Percentiles rank a stretch among this genome's conserved stretches.
These are phyloP conservation scores for Schizothorax lantsangensis DNA, from an alignment of 2,797 vertebrate genomes.

Conservation along the genomic window DNA sequence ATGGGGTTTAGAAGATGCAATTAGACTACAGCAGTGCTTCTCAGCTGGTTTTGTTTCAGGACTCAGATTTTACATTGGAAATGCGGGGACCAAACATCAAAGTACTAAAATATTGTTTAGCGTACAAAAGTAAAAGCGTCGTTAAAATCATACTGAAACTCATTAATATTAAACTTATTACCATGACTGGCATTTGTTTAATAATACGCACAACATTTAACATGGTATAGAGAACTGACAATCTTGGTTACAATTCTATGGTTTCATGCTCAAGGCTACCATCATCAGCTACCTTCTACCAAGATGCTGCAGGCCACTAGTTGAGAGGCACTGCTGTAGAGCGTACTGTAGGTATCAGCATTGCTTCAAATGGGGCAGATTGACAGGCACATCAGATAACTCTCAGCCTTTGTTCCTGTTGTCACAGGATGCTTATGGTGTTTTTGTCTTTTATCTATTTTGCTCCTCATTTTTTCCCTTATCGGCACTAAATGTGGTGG, in stretches of 20 bases:
- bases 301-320: neutral
- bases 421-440: slow-evolving; percentile 11
- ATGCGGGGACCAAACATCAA: neutral
- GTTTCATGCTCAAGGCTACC: neutral
- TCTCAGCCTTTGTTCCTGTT: slow-evolving; percentile 16
- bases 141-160: neutral
- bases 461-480: neutral
- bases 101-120: neutral
- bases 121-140: neutral
- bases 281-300: neutral
- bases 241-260: neutral
- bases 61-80: neutral
- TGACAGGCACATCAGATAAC: slow-evolving; percentile 19
- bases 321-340: neutral
- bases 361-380: neutral
- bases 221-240: neutral
- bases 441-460: slow-evolving; percentile 21
- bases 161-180: neutral
- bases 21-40: neutral
- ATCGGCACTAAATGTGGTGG: slow-evolving; percentile 13
- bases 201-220: neutral
- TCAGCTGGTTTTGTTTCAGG: neutral
- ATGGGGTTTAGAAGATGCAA: neutral
- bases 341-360: neutral
- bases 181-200: neutral